These are phyloP conservation scores for Spea multiplicata DNA, from an alignment of 2,113 vertebrate genomes.

Conservation along the genomic window DNA sequence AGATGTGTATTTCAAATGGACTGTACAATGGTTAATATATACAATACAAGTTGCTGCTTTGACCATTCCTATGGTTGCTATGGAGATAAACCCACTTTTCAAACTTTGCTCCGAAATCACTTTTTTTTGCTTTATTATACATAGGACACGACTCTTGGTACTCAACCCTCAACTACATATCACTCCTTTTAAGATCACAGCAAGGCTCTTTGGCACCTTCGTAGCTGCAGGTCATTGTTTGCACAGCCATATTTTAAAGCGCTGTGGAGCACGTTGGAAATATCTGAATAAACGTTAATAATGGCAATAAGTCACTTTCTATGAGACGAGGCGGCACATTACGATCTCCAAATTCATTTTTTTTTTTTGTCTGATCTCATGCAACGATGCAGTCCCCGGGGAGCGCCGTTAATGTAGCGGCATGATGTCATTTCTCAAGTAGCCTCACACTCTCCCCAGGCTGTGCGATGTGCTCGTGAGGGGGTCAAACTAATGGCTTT, in stretches of 20 bases:
- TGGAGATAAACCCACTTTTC: no score
- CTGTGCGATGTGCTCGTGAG: constrained; percentile 35
- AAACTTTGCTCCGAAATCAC: no score
- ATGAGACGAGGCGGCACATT: constrained; percentile 15
- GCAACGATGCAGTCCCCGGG: constrained; percentile 19
- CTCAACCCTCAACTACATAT: not conserved
- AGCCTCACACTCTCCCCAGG: constrained; percentile 27
- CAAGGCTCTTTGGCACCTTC: not conserved
- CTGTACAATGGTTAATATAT: no score
- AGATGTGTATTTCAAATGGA: no score
- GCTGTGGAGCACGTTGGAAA: not conserved
- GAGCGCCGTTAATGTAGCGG: constrained; percentile 28
- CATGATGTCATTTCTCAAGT: constrained; percentile 36
- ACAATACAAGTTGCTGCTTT: no score
- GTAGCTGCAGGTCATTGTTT: constrained; percentile 7
- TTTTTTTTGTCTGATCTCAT: constrained; percentile 28
- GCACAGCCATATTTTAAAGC: not conserved
- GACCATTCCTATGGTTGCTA: no score
- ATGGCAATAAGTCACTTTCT: constrained; percentile 2
- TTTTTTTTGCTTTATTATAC: no score
- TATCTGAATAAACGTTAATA: constrained; percentile 22
- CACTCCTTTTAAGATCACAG: not conserved
- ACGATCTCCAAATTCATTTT: constrained; percentile 23
- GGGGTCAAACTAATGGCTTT: constrained; percentile 47
- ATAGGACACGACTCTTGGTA: no score